Evolutionary conservation across 2,113 vertebrate genomes (phyloP), one percentile per base, ranked within the genome.

Genomic region (Abramis brama): DNA sequence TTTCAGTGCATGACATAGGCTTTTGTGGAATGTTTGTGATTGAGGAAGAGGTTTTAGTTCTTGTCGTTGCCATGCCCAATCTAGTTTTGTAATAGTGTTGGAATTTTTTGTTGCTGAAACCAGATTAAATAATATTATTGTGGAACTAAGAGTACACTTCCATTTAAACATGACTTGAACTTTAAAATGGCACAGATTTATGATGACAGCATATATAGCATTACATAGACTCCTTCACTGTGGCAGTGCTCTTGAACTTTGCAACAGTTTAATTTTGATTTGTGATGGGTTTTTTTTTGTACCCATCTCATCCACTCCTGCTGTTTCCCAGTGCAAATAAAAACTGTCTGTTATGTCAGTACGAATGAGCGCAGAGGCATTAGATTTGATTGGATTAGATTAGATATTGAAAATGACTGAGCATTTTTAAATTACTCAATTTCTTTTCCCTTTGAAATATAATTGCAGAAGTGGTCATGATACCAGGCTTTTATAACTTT

Each of bases 401-500:
- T 74, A 47, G 23, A 43, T 74, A 25, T 45, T 74, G 33, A 6
- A 74, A 74, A 45, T 74, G 23, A 45, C 39, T 45, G 21, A n/a
- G 23, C 39, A 47, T 47, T 74, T 74, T 74, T 7, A 47, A 47
- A 74, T 45, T 0, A 25, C 43, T 47, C 23, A 0, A 17, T 17
- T 75, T 75, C 1, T 47, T 47, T 75, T 27, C 2, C 9, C 23
- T 15, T 47, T 47, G 5, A 75, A 74, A 75, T 25, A 47, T 8
- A 75, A 75, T 75, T 4, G 43, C n/a, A 25, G 71, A 74, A 74
- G 71, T 47, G 11, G 71, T 75, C 47, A 47, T 75, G 43, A 75
- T 47, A 47, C 6, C 39, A 74, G 39, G 9, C 11, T 74, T 45
- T 74, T 15, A 47, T 25, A n/a, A n/a, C 70, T n/a, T 10, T 45